These are phyloP conservation scores for Arenaria interpres DNA, from an alignment of 2,113 vertebrate genomes.

Conservation along the genomic window DNA sequence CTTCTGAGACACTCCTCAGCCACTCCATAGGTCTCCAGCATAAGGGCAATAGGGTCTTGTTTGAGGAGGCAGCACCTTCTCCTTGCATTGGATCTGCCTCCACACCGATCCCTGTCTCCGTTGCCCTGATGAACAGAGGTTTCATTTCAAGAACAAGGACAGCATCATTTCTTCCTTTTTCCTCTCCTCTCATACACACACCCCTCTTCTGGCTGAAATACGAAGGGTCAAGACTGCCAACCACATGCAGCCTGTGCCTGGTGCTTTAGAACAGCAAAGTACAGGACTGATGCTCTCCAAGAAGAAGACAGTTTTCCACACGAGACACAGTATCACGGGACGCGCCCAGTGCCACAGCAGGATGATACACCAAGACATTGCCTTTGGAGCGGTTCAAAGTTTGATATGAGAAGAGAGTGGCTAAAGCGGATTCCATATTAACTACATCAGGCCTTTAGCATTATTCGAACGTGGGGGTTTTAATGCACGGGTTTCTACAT, in stretches of 20 bases:
- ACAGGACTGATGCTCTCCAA: background rate
- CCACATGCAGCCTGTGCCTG: background rate
- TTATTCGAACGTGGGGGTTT: constrained; percentile 51
- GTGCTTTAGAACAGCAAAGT: background rate
- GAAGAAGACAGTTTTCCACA: background rate
- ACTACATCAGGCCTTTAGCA: constrained; percentile 43
- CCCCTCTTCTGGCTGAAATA: constrained; percentile 11
- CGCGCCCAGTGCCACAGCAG: background rate
- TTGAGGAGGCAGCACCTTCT: background rate
- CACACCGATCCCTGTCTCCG: background rate
- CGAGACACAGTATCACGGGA: background rate
- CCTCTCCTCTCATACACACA: background rate
- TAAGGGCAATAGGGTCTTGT: accelerated
- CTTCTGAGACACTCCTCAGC: background rate
- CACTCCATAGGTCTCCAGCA: background rate
- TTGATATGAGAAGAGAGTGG: constrained; percentile 12
- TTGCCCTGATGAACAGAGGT: background rate
- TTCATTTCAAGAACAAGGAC: background rate
- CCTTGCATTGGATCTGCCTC: background rate
- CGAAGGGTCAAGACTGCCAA: constrained; percentile 43
- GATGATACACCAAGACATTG: background rate
- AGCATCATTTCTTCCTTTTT: background rate
- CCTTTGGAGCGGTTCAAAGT: constrained; percentile 34
- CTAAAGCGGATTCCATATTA: constrained; percentile 42
- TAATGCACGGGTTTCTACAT: constrained; percentile 49